phyloP scores from a whole-genome alignment of 2,888 invertebrate genomes.

The Marronus borbonicus region DNA sequence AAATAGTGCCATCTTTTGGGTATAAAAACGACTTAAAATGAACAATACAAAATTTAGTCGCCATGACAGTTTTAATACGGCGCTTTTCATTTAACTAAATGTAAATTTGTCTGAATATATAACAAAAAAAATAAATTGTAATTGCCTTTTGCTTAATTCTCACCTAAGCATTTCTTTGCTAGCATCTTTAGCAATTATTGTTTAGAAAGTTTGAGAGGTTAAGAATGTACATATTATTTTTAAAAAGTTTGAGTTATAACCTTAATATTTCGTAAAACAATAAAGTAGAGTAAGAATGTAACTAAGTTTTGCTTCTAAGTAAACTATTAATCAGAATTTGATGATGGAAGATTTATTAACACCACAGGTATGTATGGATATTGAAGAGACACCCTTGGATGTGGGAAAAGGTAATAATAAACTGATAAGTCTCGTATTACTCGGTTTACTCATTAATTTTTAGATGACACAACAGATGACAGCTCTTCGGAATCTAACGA shows the following conservation, averaged over 20 bases:
- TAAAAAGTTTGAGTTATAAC: background rate
- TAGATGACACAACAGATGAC: conserved; percentile 50
- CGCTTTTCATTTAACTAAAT: background rate
- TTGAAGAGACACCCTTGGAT: conserved; percentile 62
- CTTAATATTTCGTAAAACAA: background rate
- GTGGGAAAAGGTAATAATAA: conserved; percentile 52
- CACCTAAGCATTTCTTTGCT: background rate
- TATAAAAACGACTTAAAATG: too few relatives aligned
- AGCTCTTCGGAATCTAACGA: conserved; percentile 44
- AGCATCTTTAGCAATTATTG: background rate
- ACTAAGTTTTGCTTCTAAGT: background rate
- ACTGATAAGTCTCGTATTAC: conserved; percentile 19
- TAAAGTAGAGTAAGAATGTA: background rate
- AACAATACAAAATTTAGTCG: background rate
- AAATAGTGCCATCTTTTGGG: too few relatives aligned
- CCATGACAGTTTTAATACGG: background rate
- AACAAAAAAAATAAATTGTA: background rate
- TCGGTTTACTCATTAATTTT: conserved; percentile 22
- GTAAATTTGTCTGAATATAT: background rate
- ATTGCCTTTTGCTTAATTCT: background rate
- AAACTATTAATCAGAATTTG: background rate
- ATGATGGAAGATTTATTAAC: conserved; percentile 60
- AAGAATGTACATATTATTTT: background rate
- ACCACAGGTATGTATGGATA: conserved; percentile 67
- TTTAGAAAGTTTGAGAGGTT: background rate